Percentiles rank a stretch among this genome's conserved stretches.
Evolutionary conservation across 1,140 invertebrate genomes (phyloP).

Genomic region (Drosophila littoralis): DNA sequence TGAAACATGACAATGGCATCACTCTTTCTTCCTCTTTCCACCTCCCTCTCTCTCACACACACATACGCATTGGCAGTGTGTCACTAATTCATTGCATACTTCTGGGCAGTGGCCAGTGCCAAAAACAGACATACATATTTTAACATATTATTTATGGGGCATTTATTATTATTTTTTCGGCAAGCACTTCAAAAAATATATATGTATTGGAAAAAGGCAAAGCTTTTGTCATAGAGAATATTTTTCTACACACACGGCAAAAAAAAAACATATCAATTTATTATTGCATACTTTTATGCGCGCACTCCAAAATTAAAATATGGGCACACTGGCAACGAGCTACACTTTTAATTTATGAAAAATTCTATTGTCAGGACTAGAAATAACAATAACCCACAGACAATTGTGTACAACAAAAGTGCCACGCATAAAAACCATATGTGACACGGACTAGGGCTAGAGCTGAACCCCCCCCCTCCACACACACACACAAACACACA

Average conservation of each 20-base stretch:
- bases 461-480: constrained; percentile 1
- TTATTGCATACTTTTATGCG: constrained; percentile 55
- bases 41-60: background rate
- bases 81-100: constrained; percentile 63
- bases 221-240: background rate
- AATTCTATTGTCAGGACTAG: constrained; percentile 72
- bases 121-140: constrained; percentile 56
- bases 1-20: constrained; percentile 8
- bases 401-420: constrained; percentile 37
- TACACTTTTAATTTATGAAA: constrained; percentile 78
- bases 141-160: constrained; percentile 71
- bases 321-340: constrained; percentile 19
- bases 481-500: too few species aligned
- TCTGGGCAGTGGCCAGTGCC: constrained; percentile 40
- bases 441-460: constrained; percentile 8
- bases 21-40: background rate
- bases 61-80: constrained; percentile 29
- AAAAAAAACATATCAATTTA: constrained; percentile 67
- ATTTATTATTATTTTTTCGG: constrained; percentile 37
- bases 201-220: constrained; percentile 4
- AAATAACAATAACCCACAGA: constrained; percentile 67
- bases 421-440: constrained; percentile 43
- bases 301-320: constrained; percentile 56
- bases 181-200: constrained; percentile 44
- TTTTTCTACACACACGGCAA: background rate